A percentile compares a stretch with the other conserved stretches of the same genome.
phyloP scores from a whole-genome alignment of 2,888 invertebrate genomes.

The Patella depressa region DNA sequence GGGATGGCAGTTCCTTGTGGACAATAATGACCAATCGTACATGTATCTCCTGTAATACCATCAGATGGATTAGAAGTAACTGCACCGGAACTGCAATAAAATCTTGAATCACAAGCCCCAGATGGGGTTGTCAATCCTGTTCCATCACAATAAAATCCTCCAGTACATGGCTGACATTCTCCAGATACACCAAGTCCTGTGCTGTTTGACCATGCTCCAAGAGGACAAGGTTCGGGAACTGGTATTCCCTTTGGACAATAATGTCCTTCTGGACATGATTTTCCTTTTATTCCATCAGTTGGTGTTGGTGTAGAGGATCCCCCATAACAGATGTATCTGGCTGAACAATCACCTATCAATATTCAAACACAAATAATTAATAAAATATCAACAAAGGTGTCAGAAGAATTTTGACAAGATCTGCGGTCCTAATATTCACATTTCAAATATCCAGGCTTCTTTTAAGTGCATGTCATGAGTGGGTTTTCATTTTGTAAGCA shows the following conservation, averaged over 20 bases:
- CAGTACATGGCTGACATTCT: conserved; percentile 46
- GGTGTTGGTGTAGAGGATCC: conserved; percentile 62
- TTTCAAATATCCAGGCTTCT: not conserved
- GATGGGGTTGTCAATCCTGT: conserved; percentile 60
- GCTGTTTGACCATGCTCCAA: conserved; percentile 60
- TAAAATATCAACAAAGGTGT: not conserved
- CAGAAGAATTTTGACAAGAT: not conserved
- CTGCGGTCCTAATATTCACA: not conserved
- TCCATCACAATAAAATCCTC: conserved; percentile 61
- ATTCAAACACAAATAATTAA: conserved; percentile 2
- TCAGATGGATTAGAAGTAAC: conserved; percentile 59
- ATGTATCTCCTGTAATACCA: conserved; percentile 56
- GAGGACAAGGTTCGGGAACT: conserved; percentile 53
- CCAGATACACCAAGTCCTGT: conserved; percentile 48
- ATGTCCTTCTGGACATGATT: conserved; percentile 60
- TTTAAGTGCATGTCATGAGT: not conserved
- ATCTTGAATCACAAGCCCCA: conserved; percentile 60
- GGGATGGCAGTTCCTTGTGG: conserved; percentile 60
- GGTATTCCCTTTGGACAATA: conserved; percentile 60
- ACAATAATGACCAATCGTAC: conserved; percentile 66
- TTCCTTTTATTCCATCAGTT: conserved; percentile 60
- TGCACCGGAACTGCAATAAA: conserved; percentile 60
- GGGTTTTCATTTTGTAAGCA: no score
- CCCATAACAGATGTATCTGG: conserved; percentile 61
- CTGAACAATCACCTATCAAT: conserved; percentile 52